Conservation (phyloP, 2,888 invertebrate genomes). For the Amphipyra tragopoginis region DNA sequence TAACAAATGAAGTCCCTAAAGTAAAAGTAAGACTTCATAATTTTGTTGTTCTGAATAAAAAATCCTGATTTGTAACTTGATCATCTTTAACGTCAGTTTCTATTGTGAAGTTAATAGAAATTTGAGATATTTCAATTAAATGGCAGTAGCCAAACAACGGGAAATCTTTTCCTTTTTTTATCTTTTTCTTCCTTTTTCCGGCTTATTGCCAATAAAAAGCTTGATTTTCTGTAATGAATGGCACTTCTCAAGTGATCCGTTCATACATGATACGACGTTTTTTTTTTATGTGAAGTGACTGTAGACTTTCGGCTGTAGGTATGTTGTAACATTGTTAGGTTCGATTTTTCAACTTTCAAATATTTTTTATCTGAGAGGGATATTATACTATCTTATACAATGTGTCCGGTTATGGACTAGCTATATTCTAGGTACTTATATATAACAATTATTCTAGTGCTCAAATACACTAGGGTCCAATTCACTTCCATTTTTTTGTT, state of each 20-base stretch:
- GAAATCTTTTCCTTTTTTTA: neutral
- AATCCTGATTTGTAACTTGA: slow-evolving; percentile 28
- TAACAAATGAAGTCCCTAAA: slow-evolving; percentile 31
- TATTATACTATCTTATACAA: too few species aligned
- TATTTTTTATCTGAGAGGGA: too few species aligned
- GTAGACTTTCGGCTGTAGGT: too few species aligned
- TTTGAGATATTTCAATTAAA: slow-evolving; percentile 17
- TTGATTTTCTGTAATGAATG: neutral
- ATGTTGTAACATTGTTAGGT: too few species aligned
- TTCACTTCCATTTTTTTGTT: too few species aligned
- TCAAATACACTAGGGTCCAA: too few species aligned
- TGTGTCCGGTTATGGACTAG: too few species aligned
- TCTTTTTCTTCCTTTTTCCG: neutral
- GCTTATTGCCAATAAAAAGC: neutral
- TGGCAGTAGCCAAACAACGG: neutral
- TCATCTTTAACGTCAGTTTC: slow-evolving; percentile 8
- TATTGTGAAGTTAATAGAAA: slow-evolving; percentile 15
- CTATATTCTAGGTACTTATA: too few species aligned
- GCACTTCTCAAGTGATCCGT: neutral
- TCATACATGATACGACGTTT: too few species aligned
- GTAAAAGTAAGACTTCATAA: slow-evolving; percentile 34
- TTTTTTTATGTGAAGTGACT: too few species aligned
- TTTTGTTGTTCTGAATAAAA: slow-evolving; percentile 34
- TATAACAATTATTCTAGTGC: too few species aligned
- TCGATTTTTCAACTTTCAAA: too few species aligned